Evolutionary conservation across 35 echinoderm and acorn worm species (phyloP).

Genomic region (Apostichopus parvimensis): DNA sequence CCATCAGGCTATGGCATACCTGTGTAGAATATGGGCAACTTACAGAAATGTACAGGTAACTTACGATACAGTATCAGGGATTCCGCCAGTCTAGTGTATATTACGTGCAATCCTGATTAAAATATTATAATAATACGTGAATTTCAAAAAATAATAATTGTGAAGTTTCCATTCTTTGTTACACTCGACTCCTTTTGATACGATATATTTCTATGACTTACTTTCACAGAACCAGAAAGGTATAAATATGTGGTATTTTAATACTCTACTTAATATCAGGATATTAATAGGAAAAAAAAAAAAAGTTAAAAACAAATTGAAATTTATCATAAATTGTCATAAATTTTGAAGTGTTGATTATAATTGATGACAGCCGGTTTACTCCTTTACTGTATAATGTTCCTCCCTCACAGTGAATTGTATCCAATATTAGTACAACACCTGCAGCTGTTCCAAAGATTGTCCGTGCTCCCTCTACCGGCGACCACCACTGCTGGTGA

Average conservation of each 20-base stretch:
- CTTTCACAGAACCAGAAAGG: too few species aligned
- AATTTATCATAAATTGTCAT: too few species aligned
- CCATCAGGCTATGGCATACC: constrained; percentile 71
- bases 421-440: constrained; percentile 96
- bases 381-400: neutral
- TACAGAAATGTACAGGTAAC: constrained; percentile 82
- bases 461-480: constrained; percentile 83
- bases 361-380: neutral
- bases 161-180: too few species aligned
- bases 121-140: too few species aligned
- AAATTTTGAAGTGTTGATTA: too few species aligned
- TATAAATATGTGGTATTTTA: too few species aligned
- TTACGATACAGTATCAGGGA: neutral
- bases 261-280: too few species aligned
- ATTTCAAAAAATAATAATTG: too few species aligned
- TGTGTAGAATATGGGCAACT: constrained; percentile 80
- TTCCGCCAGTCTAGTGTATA: neutral
- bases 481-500: constrained; percentile 58
- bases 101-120: too few species aligned
- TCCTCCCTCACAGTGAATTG: constrained; percentile 53
- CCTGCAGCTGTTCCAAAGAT: constrained; percentile 88
- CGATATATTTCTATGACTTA: too few species aligned
- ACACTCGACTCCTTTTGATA: too few species aligned
- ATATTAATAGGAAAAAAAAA: neutral
- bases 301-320: too few species aligned